A percentile compares a stretch with the other conserved stretches of the same genome.
Conservation (phyloP, 2,888 invertebrate species). For the Liposcelis brunnea region DNA sequence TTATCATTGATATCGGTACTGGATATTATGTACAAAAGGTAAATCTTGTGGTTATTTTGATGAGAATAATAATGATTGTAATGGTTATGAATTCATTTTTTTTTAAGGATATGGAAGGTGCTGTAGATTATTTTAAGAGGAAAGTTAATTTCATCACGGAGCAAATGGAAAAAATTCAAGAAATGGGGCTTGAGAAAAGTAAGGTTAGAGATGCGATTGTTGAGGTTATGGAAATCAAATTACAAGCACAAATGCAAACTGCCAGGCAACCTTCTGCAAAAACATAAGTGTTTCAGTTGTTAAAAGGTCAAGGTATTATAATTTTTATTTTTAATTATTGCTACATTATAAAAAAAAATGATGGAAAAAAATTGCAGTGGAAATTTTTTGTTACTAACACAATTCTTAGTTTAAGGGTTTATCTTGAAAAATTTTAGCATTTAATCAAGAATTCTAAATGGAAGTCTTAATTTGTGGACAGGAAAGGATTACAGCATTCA, state of each 20-base stretch:
- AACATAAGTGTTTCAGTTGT: neutral
- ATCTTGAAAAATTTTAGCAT: too few relatives aligned
- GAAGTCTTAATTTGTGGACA: too few relatives aligned
- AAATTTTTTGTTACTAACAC: too few relatives aligned
- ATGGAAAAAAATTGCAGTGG: too few relatives aligned
- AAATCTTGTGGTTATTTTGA: conserved; percentile 15
- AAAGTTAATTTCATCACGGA: conserved; percentile 81
- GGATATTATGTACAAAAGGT: conserved; percentile 94
- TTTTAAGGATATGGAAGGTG: conserved; percentile 51
- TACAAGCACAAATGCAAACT: conserved; percentile 31
- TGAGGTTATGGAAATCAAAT: conserved; percentile 58
- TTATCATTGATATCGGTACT: conserved; percentile 90
- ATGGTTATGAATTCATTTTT: conserved; percentile 3
- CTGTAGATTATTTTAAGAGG: conserved; percentile 82
- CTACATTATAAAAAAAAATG: too few relatives aligned
- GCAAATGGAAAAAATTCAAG: conserved; percentile 88
- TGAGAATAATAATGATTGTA: neutral
- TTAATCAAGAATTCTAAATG: too few relatives aligned
- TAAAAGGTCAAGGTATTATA: too few relatives aligned
- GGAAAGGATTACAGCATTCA: too few relatives aligned
- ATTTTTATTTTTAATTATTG: too few relatives aligned
- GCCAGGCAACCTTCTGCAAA: neutral
- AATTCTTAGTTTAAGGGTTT: too few relatives aligned
- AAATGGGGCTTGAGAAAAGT: conserved; percentile 63
- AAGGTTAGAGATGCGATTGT: conserved; percentile 61